These are phyloP conservation scores for Coregonus sp. DNA, from an alignment of 2,797 vertebrate genomes.

Conservation along the genomic window DNA sequence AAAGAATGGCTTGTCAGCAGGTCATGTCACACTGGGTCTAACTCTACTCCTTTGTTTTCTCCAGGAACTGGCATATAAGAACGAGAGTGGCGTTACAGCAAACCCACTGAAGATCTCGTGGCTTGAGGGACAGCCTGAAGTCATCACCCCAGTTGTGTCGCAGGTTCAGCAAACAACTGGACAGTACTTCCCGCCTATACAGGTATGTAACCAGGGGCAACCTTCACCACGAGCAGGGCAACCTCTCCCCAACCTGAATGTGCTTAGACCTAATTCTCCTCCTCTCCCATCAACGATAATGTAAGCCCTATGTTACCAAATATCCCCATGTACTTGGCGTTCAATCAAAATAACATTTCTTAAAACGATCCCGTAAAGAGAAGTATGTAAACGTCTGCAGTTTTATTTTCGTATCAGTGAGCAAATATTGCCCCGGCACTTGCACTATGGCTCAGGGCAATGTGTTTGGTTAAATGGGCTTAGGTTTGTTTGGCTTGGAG, in stretches of 20 bases:
- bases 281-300: constrained; percentile 26
- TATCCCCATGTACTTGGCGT: constrained; percentile 36
- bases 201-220: constrained; percentile 73
- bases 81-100: constrained; percentile 85
- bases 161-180: constrained; percentile 46
- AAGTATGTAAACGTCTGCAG: constrained; percentile 63
- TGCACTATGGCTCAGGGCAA: constrained; percentile 58
- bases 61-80: constrained; percentile 90
- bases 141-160: constrained; percentile 38
- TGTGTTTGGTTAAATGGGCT: constrained; percentile 67
- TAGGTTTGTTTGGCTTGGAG: constrained; percentile 77
- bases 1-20: not conserved
- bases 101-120: constrained; percentile 93
- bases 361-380: constrained; percentile 46
- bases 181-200: constrained; percentile 54
- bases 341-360: constrained; percentile 61
- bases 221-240: not conserved
- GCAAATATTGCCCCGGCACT: constrained; percentile 56
- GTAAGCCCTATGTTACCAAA: constrained; percentile 37
- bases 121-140: constrained; percentile 85
- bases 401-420: constrained; percentile 62
- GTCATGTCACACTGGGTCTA: constrained; percentile 2
- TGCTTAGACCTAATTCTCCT: constrained; percentile 20
- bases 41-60: not conserved
- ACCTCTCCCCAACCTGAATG: constrained; percentile 10